These are phyloP conservation scores for Eupeodes luniger DNA, from an alignment of 2,888 invertebrate genomes.

Conservation along the genomic window DNA sequence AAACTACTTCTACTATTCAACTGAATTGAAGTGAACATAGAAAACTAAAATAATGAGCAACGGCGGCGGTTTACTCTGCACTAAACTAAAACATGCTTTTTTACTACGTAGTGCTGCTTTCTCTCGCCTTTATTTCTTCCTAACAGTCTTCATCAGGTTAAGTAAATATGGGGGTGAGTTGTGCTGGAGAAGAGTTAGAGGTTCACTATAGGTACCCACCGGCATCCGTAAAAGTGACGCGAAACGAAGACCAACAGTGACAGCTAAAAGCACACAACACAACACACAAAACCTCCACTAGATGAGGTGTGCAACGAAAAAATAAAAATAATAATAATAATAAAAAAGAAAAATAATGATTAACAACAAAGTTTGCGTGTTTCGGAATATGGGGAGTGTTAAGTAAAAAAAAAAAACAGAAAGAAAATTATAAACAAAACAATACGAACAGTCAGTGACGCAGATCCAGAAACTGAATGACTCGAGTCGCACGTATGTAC, in stretches of 20 bases:
- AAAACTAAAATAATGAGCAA: constrained; percentile 58
- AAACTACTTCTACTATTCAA: constrained; percentile 37
- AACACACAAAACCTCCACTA: constrained; percentile 43
- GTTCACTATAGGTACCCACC: not conserved
- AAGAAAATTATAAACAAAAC: not conserved
- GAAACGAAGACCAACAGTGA: constrained; percentile 1
- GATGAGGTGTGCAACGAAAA: constrained; percentile 43
- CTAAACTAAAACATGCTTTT: constrained; percentile 60
- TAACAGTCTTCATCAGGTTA: constrained; percentile 70
- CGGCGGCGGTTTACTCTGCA: constrained; percentile 22
- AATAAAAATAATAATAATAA: constrained; percentile 12
- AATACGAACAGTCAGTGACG: not conserved
- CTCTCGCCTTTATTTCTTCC: constrained; percentile 41
- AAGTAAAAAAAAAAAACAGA: constrained; percentile 29
- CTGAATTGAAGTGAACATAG: constrained; percentile 62
- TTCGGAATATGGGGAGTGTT: constrained; percentile 45
- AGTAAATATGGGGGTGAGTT: constrained; percentile 77
- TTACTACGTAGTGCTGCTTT: constrained; percentile 43
- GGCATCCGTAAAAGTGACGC: constrained; percentile 30
- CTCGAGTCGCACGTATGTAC: too few relatives aligned
- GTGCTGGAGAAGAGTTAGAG: constrained; percentile 14
- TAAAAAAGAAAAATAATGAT: constrained; percentile 8
- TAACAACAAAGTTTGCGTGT: constrained; percentile 51
- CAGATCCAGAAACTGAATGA: not conserved
- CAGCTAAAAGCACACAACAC: not conserved